Percentiles rank a stretch among this genome's conserved stretches.
Conservation (phyloP, 1,140 invertebrate species). For the Arion vulgaris region DNA sequence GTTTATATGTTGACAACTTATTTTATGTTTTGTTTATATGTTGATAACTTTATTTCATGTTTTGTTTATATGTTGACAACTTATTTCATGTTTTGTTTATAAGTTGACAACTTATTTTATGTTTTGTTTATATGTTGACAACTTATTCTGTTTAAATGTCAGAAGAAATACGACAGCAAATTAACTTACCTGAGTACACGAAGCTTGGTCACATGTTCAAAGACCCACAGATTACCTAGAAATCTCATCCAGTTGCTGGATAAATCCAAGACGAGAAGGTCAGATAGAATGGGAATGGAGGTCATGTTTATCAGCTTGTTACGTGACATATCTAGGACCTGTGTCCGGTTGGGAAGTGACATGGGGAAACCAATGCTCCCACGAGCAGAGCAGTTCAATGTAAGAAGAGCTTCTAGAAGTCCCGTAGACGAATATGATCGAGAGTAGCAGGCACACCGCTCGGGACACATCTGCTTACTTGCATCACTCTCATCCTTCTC, state of each 20-base stretch:
- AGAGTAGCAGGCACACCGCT: background rate
- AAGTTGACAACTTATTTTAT: too few species aligned
- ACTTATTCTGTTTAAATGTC: too few species aligned
- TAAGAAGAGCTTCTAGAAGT: conserved; percentile 32
- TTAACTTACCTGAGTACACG: conserved; percentile 45
- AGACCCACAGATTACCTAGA: conserved; percentile 53
- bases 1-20: too few species aligned
- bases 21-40: too few species aligned
- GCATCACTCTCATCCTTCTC: background rate
- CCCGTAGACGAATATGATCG: background rate
- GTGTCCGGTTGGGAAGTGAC: conserved; percentile 51
- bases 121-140: too few species aligned
- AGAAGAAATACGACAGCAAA: too few species aligned
- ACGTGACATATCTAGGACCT: conserved; percentile 56
- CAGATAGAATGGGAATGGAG: conserved; percentile 46
- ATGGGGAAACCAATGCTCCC: conserved; percentile 48
- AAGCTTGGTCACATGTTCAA: conserved; percentile 54
- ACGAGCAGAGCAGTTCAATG: conserved; percentile 58
- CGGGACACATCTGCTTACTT: conserved; percentile 8
- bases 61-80: too few species aligned
- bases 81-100: too few species aligned
- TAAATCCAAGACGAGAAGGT: conserved; percentile 56
- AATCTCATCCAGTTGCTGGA: conserved; percentile 55
- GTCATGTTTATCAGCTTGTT: conserved; percentile 56
- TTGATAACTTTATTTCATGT: too few species aligned